Conservation (phyloP, 92 coral and sea anemone genomes). For the Galaxea fascicularis region DNA sequence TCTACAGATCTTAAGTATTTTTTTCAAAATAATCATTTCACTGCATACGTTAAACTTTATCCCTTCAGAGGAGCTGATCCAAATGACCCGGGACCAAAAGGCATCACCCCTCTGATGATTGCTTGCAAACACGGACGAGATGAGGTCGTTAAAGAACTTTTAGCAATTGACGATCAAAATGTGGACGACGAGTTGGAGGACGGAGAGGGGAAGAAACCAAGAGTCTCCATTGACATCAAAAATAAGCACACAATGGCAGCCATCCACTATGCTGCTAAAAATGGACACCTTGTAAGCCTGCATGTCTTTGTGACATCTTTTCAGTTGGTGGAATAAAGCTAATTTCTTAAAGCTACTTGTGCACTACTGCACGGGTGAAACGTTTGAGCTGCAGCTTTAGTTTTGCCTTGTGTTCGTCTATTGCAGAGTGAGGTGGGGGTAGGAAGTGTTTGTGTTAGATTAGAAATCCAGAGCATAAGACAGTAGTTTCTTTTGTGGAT, state of each 20-base stretch:
- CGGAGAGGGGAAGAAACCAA: constrained; percentile 37
- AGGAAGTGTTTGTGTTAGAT: no score
- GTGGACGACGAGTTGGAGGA: constrained; percentile 42
- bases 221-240: constrained; percentile 57
- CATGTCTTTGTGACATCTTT: background rate
- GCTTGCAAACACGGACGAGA: constrained; percentile 77
- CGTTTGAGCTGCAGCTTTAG: no score
- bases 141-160: constrained; percentile 56
- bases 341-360: no score
- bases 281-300: constrained; percentile 68
- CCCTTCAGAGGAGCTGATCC: constrained; percentile 71
- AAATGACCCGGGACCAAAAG: constrained; percentile 72
- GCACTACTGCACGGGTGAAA: no score
- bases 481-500: no score
- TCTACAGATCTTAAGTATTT: background rate
- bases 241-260: constrained; percentile 63
- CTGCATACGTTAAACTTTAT: background rate
- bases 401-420: no score
- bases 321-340: no score
- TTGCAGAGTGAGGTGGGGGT: no score
- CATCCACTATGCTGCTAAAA: constrained; percentile 71
- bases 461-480: no score
- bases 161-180: constrained; percentile 37
- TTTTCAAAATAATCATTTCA: background rate
- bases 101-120: constrained; percentile 79